Conservation (phyloP, 2,888 invertebrate species). For the Creontiades dilutus region DNA sequence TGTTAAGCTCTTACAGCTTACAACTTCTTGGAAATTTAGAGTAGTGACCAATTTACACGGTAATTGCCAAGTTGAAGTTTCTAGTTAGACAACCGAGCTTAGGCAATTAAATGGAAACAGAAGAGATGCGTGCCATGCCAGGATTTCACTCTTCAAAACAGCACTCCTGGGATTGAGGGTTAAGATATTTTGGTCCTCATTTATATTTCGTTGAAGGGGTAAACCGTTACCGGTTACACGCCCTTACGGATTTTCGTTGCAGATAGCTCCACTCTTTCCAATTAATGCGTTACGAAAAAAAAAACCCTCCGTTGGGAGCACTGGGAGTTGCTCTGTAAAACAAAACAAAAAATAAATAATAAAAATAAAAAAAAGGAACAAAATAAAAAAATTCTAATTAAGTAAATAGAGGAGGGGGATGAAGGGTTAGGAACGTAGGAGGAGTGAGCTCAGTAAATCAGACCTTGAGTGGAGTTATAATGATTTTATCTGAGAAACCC, state of each 20-base stretch:
- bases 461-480: slow-evolving; percentile 71
- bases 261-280: slow-evolving; percentile 58
- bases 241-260: slow-evolving; percentile 22
- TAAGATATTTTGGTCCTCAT: slow-evolving; percentile 41
- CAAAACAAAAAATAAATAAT: too few species aligned
- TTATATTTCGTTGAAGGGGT: background rate
- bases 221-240: slow-evolving; percentile 31
- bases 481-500: slow-evolving; percentile 71
- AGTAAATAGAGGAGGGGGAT: slow-evolving; percentile 56
- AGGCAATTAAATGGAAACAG: background rate
- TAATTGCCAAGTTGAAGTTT: background rate
- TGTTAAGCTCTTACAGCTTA: too few species aligned
- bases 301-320: background rate
- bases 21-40: too few species aligned
- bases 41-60: too few species aligned
- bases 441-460: slow-evolving; percentile 65
- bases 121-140: background rate
- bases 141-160: slow-evolving; percentile 25
- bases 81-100: background rate
- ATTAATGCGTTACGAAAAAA: slow-evolving; percentile 55
- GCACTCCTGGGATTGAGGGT: slow-evolving; percentile 49
- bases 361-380: slow-evolving; percentile 45
- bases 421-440: slow-evolving; percentile 22
- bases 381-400: slow-evolving; percentile 69
- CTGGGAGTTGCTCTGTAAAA: background rate